Conservation (phyloP, 2,888 invertebrate genomes). For the Agonopterix arenella region DNA sequence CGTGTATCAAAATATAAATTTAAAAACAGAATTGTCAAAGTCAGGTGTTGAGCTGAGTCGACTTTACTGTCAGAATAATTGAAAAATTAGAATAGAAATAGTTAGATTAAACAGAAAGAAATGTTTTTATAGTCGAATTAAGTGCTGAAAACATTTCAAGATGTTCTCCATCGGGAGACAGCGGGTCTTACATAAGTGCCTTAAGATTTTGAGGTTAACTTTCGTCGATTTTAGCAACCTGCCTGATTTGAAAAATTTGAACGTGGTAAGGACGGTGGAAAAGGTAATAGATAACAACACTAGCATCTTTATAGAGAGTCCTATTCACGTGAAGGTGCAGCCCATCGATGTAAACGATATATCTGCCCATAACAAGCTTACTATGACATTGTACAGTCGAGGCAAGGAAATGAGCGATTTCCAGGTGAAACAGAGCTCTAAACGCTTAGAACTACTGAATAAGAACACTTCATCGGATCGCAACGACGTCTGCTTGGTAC, state of each 20-base stretch:
- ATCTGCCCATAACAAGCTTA: conserved; percentile 60
- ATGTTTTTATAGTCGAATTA: no score
- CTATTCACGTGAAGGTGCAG: conserved; percentile 67
- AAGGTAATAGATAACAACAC: conserved; percentile 66
- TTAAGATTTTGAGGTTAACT: conserved; percentile 73
- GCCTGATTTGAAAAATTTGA: conserved; percentile 63
- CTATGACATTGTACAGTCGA: conserved; percentile 64
- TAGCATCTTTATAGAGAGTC: conserved; percentile 68
- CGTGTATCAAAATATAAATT: neutral
- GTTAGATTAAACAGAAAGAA: conserved; percentile 26
- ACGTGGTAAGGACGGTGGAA: conserved; percentile 64
- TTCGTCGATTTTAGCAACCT: conserved; percentile 56
- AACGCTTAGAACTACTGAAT: conserved; percentile 62
- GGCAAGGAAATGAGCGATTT: conserved; percentile 64
- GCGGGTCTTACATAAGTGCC: conserved; percentile 61
- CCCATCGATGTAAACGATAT: conserved; percentile 66
- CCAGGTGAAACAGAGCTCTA: conserved; percentile 66
- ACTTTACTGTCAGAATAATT: conserved; percentile 24
- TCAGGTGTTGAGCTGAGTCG: conserved; percentile 31
- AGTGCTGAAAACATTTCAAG: conserved; percentile 18
- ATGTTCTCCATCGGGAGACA: conserved; percentile 58
- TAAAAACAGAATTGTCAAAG: conserved; percentile 37
- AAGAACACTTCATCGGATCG: conserved; percentile 55
- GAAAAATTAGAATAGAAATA: conserved; percentile 17
- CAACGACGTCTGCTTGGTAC: conserved; percentile 65